Conservation (phyloP, 2,113 vertebrate species). For the Salvelinus alpinus region DNA sequence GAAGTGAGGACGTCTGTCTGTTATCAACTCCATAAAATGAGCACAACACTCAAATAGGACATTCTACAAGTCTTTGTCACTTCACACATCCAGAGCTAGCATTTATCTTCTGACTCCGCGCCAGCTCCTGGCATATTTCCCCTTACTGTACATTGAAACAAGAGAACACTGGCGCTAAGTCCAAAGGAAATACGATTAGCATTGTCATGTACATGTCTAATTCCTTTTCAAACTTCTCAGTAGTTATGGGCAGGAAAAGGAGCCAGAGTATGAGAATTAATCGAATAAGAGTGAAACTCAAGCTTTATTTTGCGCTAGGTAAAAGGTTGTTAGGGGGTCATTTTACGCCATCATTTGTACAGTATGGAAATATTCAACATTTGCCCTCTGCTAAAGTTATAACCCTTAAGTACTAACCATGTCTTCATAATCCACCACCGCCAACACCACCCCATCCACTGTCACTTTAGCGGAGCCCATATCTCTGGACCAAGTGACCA, state of each 20-base stretch:
- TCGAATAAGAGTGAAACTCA: conserved; percentile 55
- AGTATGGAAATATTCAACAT: conserved; percentile 48
- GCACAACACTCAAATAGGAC: conserved; percentile 17
- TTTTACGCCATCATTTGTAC: conserved; percentile 54
- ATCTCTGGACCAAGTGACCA: conserved; percentile 41
- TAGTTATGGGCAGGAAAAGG: conserved; percentile 26
- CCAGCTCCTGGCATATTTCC: background rate
- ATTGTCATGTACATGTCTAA: conserved; percentile 2
- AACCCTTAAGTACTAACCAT: conserved; percentile 49
- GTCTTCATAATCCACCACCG: conserved; percentile 46
- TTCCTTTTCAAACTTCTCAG: conserved; percentile 26
- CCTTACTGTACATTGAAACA: conserved; percentile 2
- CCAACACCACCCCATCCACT: conserved; percentile 23
- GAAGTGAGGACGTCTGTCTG: conserved; percentile 40
- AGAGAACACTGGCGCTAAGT: background rate
- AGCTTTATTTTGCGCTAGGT: conserved; percentile 53
- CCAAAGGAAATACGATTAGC: conserved; percentile 37
- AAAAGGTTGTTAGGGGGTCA: conserved; percentile 48
- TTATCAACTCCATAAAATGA: conserved; percentile 52
- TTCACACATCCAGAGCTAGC: conserved; percentile 3
- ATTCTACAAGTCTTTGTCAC: conserved; percentile 21
- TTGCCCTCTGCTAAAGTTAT: conserved; percentile 37
- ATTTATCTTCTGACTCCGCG: background rate
- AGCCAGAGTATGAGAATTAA: conserved; percentile 42
- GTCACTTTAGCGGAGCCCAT: conserved; percentile 26